These are phyloP conservation scores for Gasterosteus nipponicus DNA, from an alignment of 2,113 vertebrate genomes.

Conservation along the genomic window DNA sequence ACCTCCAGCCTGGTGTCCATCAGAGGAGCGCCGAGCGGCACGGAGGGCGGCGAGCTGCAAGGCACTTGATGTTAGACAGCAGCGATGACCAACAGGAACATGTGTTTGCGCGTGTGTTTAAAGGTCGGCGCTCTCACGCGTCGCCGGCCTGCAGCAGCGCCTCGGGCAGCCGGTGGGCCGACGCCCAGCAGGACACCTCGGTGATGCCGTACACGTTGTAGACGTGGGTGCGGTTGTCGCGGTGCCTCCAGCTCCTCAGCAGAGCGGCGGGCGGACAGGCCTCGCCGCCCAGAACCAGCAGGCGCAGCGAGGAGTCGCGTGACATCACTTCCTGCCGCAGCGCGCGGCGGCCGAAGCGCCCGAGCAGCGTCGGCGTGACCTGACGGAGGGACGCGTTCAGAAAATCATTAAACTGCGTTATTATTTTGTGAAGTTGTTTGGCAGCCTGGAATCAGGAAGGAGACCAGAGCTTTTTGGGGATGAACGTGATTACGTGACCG, in stretches of 20 bases:
- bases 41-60: constrained; percentile 73
- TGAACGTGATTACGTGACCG: background rate
- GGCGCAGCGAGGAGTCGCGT: constrained; percentile 83
- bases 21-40: constrained; percentile 88
- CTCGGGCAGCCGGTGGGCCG: constrained; percentile 86
- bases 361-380: constrained; percentile 91
- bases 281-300: constrained; percentile 94
- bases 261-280: constrained; percentile 83
- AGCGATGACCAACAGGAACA: no score
- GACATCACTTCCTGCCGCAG: constrained; percentile 86
- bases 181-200: constrained; percentile 97
- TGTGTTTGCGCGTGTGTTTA: background rate
- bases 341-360: constrained; percentile 84
- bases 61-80: background rate
- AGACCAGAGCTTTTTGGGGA: background rate
- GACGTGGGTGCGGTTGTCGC: constrained; percentile 88
- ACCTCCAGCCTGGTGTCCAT: constrained; percentile 90
- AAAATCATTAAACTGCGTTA: background rate
- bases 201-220: constrained; percentile 96
- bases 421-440: background rate
- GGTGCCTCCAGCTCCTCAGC: constrained; percentile 86
- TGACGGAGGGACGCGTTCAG: constrained; percentile 46
- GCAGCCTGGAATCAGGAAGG: no score
- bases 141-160: constrained; percentile 57
- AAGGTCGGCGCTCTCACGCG: constrained; percentile 44